Evolutionary conservation across 2,888 invertebrate species (phyloP), one percentile per base, ranked within the genome.

Genomic region (Tetheella fluctuosa): DNA sequence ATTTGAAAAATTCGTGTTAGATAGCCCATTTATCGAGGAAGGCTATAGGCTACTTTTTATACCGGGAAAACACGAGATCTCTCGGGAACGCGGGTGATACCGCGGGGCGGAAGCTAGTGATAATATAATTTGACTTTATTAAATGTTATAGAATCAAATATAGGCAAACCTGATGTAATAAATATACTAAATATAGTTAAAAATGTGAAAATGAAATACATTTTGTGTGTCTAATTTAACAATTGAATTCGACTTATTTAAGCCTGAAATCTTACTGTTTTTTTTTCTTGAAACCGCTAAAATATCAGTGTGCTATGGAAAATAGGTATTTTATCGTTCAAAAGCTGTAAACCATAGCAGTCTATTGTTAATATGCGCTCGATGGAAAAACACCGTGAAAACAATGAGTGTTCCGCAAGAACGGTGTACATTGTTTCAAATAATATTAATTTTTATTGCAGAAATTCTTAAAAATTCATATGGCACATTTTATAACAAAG

Each of bases 401-500:
- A 89, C 90, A 90, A 91, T 88, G 73, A 81, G 68, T 73, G 83
- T 86, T 86, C 80, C 78, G 80, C 80, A 76, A 80, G 83, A 84
- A 80, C 76, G 79, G 74, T 76, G 81, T 86, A 23, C 17, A 52
- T 62, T 59, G n/a, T 39, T 34, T 39, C n/a, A n/a, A n/a, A 1
- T 39, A 37, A 37, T 37, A 37, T 37, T 37, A 15, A 15, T 6
- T 13, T 37, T 13, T 37, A 15, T 13, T 42, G 7, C 48, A n/a
- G 17, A 42, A 42, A n/a, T 37, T 0, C 30, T 37, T 39, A 59
- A 34, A 60, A 60, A 58, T 13, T 62, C 61, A 63, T 59, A 55
- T 2, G 15, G 15, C 37, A n/a, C n/a, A 39, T 4, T 39, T n/a
- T n/a, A 39, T 39, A 39, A 13, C 13, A 34, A 34, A 13, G 34